Conservation (phyloP, 2,888 invertebrate genomes). For the Agriotes lineatus region DNA sequence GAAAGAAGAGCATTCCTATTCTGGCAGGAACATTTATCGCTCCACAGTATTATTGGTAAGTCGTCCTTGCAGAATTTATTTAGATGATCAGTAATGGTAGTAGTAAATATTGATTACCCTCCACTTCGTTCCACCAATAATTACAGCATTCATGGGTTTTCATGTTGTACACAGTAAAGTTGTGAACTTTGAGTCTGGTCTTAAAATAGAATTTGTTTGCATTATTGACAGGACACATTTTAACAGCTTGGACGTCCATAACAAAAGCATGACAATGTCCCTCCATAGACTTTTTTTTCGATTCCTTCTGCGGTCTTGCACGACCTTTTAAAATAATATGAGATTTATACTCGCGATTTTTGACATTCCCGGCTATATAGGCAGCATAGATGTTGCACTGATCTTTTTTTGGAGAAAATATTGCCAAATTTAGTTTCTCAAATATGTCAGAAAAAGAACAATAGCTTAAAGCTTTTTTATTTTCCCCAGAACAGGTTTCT, state of each 20-base stretch:
- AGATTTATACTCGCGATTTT: conserved; percentile 4
- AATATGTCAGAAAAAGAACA: conserved; percentile 32
- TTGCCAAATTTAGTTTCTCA: conserved; percentile 29
- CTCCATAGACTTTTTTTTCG: background rate
- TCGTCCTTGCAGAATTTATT: conserved; percentile 4
- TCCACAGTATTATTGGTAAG: conserved; percentile 28
- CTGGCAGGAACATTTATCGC: conserved; percentile 36
- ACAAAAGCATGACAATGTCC: conserved; percentile 24
- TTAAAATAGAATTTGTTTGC: conserved; percentile 41
- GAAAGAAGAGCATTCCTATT: conserved; percentile 35
- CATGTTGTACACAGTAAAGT: conserved; percentile 25
- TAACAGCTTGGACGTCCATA: conserved; percentile 39
- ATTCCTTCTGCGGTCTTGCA: background rate
- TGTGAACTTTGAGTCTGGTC: conserved; percentile 32
- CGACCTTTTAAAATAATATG: conserved; percentile 18
- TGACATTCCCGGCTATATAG: conserved; percentile 34
- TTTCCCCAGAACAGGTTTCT: conserved; percentile 19
- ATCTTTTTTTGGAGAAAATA: conserved; percentile 37
- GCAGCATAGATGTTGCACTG: conserved; percentile 38
- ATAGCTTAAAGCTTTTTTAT: conserved; percentile 20
- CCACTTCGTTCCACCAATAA: conserved; percentile 37
- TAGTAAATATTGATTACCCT: conserved; percentile 16
- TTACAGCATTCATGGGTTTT: conserved; percentile 29
- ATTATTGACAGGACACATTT: conserved; percentile 29
- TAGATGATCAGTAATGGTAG: conserved; percentile 21